Base-by-base conservation (phyloP, 2,888 invertebrate species). In the Coleophora flavipennella region DNA sequence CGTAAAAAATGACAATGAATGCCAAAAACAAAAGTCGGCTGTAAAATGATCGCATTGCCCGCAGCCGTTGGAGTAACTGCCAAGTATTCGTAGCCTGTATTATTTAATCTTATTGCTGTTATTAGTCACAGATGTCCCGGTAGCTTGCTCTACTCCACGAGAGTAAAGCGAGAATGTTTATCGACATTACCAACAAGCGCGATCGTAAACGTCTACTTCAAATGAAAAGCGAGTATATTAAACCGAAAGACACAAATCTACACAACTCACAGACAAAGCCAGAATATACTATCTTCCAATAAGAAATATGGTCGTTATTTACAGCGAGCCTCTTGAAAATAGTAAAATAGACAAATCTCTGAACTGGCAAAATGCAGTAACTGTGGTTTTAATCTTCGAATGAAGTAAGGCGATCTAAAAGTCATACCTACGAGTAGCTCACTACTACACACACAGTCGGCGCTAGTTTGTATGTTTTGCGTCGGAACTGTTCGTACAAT, bases 371-470 rank as follows among this genome's bases (percentile, higher is more conserved):
- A 53, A 50, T 57, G 57, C 58, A 65, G 53, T 51, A 44, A 56
- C 61, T 60, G 51, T 50, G 58, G 68, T 58, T 63, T 67, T 74
- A 77, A 83, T 81, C 78, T 70, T 74, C 74, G 74, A n/a, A n/a
- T n/a, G n/a, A 70, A 71, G 79, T 79, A 83, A 83, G 79, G 83
- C 83, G 84, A 83, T 83, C 83, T 78, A 83, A 70, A 81, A 83
- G 84, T 83, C 74, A 76, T 72, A 69, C 64, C 70, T 71, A 68
- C 64, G n/a, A n/a, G n/a, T n/a, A n/a, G n/a, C n/a, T n/a, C 70
- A 61, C 59, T 51, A 59, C 59, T 55, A 60, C 64, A 67, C 52
- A 59, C 58, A 58, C 52, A 61, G 26, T 49, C 51, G 31, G 8
- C 57, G 59, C 58, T 55, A 44, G 47, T 55, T 52, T 51, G 49